phyloP scores from a whole-genome alignment of 1,140 invertebrate species.

The Harpegnathos saltator region DNA sequence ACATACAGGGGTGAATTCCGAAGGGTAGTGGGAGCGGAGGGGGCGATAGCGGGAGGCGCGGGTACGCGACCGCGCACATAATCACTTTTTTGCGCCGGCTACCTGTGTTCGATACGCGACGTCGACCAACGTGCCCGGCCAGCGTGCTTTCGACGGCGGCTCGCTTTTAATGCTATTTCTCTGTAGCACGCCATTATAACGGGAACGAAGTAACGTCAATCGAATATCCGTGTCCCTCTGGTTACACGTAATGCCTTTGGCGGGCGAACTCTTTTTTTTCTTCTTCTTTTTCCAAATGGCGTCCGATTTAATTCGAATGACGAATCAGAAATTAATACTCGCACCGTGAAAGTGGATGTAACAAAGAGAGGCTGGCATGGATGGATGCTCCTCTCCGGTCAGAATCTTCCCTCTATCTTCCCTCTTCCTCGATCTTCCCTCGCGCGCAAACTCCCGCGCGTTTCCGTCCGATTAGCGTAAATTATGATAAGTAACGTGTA shows the following conservation, averaged over 20 bases:
- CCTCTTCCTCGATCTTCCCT: no score
- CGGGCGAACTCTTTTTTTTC: slow-evolving; percentile 19
- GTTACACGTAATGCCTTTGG: slow-evolving; percentile 10
- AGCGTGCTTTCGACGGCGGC: slow-evolving; percentile 40
- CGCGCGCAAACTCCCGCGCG: background rate
- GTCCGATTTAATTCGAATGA: slow-evolving; percentile 23
- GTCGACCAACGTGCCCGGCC: no score
- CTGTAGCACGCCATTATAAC: slow-evolving; percentile 46
- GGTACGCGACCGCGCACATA: slow-evolving; percentile 35
- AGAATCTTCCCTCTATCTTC: no score
- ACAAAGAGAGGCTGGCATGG: no score
- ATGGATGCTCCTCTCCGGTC: no score
- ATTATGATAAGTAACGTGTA: slow-evolving; percentile 53
- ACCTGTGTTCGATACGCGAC: slow-evolving; percentile 38
- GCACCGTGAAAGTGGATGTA: no score
- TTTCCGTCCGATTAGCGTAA: slow-evolving; percentile 36
- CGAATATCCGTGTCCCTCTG: background rate
- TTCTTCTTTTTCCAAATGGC: slow-evolving; percentile 12
- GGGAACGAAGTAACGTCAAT: slow-evolving; percentile 54
- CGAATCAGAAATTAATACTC: slow-evolving; percentile 3
- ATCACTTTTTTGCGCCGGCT: slow-evolving; percentile 45
- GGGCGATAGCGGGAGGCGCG: slow-evolving; percentile 18
- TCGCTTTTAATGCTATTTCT: slow-evolving; percentile 58
- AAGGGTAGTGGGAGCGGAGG: slow-evolving; percentile 8
- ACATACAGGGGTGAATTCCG: slow-evolving; percentile 34